Evolutionary conservation across 2,113 vertebrate genomes (phyloP), one percentile per base, ranked within the genome.

Genomic region (Spheniscus mendiculus): DNA sequence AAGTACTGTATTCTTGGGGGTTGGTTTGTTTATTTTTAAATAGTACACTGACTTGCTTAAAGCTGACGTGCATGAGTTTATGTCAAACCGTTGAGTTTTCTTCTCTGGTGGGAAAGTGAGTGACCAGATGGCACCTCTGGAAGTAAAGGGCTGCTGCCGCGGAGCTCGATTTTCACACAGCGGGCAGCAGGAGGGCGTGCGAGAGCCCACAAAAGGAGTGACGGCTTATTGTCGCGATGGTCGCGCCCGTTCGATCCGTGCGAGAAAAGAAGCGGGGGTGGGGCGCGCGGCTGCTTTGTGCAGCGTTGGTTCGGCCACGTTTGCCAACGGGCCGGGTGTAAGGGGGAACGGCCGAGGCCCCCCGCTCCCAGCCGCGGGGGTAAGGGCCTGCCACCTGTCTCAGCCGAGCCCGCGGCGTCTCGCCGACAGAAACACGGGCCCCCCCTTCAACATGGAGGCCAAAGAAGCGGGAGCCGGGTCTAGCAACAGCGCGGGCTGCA

Each of bases 381-480:
- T 34, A 5, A 14, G 15, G 40, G 5, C 21, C 44, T 22, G 14
- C 10, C 10, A 2, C 9, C 12, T 4, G 5, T 7, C 72, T n/a
- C 10, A 1, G 21, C 1, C 13, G 61, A 4, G 27, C 1, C 15
- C 4, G 26, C 18, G 1, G 17, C 9, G 32, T 11, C 38, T 17
- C 34, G 4, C n/a, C n/a, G n/a, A n/a, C n/a, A n/a, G n/a, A n/a
- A n/a, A n/a, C n/a, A n/a, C n/a, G n/a, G n/a, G n/a, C n/a, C n/a
- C n/a, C n/a, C 40, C 32, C 38, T 8, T 22, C 34, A 1, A 2
- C 2, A 2, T 20, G 21, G 2, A 0, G 2, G 13, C 4, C 18
- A 4, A 19, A 20, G 63, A 4, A 5, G 2, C 21, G 15, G 26
- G 26, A 19, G 52, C 14, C 17, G 7, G 29, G 16, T 12, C 34